Conservation (phyloP, 2,888 invertebrate genomes). For the Andrena praecox region DNA sequence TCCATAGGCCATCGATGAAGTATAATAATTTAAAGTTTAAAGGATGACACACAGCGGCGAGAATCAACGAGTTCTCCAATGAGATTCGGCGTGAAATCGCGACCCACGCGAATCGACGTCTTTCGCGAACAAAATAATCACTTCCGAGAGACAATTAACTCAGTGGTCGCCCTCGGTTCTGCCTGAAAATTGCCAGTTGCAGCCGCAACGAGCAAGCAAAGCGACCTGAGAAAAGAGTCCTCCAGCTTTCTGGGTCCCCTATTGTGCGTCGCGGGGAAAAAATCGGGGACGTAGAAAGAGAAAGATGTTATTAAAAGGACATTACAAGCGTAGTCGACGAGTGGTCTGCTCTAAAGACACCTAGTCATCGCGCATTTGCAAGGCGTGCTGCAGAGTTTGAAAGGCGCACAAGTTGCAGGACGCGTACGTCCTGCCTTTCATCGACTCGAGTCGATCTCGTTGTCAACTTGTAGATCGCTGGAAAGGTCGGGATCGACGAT, state of each 20-base stretch:
- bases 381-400: neutral
- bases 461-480: slow-evolving; percentile 30
- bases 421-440: slow-evolving; percentile 17
- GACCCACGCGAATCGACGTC: slow-evolving; percentile 1
- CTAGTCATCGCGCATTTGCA: neutral
- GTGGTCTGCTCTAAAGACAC: slow-evolving; percentile 4
- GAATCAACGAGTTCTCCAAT: neutral
- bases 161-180: slow-evolving; percentile 26
- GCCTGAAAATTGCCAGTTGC: slow-evolving; percentile 73
- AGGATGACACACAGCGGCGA: neutral
- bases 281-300: slow-evolving; percentile 46
- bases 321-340: slow-evolving; percentile 15
- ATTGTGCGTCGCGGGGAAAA: slow-evolving; percentile 8
- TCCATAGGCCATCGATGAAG: too few relatives aligned
- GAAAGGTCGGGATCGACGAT: slow-evolving; percentile 36
- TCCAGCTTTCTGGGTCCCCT: slow-evolving; percentile 72
- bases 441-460: slow-evolving; percentile 14
- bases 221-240: slow-evolving; percentile 65
- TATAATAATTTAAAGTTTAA: too few relatives aligned
- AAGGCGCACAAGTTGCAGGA: neutral
- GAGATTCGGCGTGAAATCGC: neutral
- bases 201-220: slow-evolving; percentile 69
- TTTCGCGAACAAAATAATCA: slow-evolving; percentile 9
- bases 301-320: slow-evolving; percentile 43
- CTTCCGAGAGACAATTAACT: slow-evolving; percentile 57